Evolutionary conservation across 2,888 invertebrate genomes (phyloP).

Genomic region (Eristalis arbustorum): DNA sequence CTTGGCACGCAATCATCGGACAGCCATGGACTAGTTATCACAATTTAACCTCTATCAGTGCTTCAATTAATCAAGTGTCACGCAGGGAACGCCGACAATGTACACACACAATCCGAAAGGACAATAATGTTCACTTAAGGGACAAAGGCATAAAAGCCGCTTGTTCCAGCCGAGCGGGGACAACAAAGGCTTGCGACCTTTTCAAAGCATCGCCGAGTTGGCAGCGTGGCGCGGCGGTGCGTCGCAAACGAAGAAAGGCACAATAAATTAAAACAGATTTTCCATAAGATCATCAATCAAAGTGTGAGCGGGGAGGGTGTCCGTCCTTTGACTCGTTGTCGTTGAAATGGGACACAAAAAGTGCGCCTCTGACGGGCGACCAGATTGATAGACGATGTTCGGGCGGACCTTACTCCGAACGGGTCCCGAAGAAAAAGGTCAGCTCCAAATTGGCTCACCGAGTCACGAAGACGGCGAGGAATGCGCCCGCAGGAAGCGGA

Average conservation of each 20-base stretch:
- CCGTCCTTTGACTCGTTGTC: constrained; percentile 8
- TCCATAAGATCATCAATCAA: constrained; percentile 24
- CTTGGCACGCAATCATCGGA: neutral
- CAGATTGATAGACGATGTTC: neutral
- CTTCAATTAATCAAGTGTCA: constrained; percentile 50
- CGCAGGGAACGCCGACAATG: constrained; percentile 18
- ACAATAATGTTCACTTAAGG: constrained; percentile 8
- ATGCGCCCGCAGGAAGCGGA: neutral
- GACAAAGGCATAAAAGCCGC: constrained; percentile 11
- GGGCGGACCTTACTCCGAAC: neutral
- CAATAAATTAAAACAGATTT: constrained; percentile 30
- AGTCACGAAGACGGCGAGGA: neutral
- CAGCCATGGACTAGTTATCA: constrained; percentile 35
- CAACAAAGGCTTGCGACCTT: constrained; percentile 17
- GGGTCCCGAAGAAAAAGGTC: neutral
- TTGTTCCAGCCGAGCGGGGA: neutral
- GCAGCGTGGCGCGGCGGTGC: neutral
- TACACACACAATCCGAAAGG: constrained; percentile 7
- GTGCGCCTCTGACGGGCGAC: neutral
- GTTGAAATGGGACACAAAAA: constrained; percentile 7
- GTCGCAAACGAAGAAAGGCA: neutral
- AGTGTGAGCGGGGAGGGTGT: neutral
- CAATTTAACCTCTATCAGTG: constrained; percentile 44
- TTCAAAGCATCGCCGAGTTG: neutral
- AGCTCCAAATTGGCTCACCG: neutral